A percentile compares a stretch with the other conserved stretches of the same genome.
These are phyloP conservation scores for Globodera ellingtonae DNA, from an alignment of 1,140 invertebrate genomes.

Conservation along the genomic window DNA sequence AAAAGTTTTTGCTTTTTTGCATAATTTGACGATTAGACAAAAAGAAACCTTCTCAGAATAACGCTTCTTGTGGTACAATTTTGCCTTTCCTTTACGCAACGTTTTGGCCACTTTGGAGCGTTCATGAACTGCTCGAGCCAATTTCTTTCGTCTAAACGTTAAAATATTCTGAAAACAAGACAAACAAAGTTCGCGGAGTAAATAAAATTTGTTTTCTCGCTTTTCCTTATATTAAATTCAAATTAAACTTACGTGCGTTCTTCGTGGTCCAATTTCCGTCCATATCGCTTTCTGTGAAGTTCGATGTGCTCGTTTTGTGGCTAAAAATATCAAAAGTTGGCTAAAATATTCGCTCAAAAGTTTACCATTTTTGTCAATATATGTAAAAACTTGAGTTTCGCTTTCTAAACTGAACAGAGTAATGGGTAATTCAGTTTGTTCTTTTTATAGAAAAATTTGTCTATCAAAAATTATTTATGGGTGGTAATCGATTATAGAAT, in stretches of 20 bases:
- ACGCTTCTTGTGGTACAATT: slow-evolving; percentile 93
- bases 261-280: slow-evolving; percentile 93
- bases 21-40: not conserved
- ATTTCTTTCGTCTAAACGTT: slow-evolving; percentile 79
- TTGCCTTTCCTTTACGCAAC: slow-evolving; percentile 92
- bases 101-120: slow-evolving; percentile 84
- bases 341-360: no score
- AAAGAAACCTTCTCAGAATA: slow-evolving; percentile 90
- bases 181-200: no score
- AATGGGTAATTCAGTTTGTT: no score
- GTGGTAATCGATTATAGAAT: no score
- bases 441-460: no score
- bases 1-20: slow-evolving; percentile 58
- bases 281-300: slow-evolving; percentile 90
- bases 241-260: slow-evolving; percentile 75
- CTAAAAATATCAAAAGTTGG: slow-evolving; percentile 66
- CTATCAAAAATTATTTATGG: no score
- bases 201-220: no score
- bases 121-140: slow-evolving; percentile 88
- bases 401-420: no score
- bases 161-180: no score
- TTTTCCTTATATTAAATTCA: not conserved
- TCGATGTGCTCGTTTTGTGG: slow-evolving; percentile 99
- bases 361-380: no score
- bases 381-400: no score